These are phyloP conservation scores for Amiota mariae DNA, from an alignment of 2,888 invertebrate genomes.

Conservation along the genomic window DNA sequence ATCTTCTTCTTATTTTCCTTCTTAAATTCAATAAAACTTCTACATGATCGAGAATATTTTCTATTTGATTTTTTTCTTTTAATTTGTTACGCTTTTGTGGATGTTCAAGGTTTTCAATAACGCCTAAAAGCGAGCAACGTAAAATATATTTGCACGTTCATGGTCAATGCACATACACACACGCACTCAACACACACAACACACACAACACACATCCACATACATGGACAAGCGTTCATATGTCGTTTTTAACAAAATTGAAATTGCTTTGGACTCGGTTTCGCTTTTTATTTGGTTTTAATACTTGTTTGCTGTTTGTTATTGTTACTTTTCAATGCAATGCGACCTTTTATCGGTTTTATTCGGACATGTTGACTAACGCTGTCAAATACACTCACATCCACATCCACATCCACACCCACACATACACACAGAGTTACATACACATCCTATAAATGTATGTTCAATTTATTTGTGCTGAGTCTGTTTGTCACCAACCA, in stretches of 20 bases:
- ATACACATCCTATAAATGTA: neutral
- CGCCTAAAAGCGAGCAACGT: constrained; percentile 30
- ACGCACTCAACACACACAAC: too few species aligned
- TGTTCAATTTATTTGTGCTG: constrained; percentile 28
- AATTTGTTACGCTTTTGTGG: neutral
- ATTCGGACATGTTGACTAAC: neutral
- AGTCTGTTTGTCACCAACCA: constrained; percentile 7
- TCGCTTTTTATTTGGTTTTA: neutral
- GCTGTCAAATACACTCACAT: neutral
- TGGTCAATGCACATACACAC: constrained; percentile 7
- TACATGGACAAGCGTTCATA: too few species aligned
- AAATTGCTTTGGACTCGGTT: constrained; percentile 6
- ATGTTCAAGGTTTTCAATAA: constrained; percentile 23
- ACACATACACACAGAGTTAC: neutral
- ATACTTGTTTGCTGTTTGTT: neutral
- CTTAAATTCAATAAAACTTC: neutral
- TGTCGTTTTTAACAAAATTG: constrained; percentile 11
- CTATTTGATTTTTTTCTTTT: neutral
- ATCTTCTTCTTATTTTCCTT: too few species aligned
- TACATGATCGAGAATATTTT: neutral
- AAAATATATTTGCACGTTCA: constrained; percentile 11
- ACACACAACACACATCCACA: constrained; percentile 2
- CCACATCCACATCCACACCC: constrained; percentile 15
- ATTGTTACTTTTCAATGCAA: neutral
- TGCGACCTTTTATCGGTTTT: constrained; percentile 18